phyloP scores from a whole-genome alignment of 2,888 invertebrate species.

The Sinohyriopsis cumingii region DNA sequence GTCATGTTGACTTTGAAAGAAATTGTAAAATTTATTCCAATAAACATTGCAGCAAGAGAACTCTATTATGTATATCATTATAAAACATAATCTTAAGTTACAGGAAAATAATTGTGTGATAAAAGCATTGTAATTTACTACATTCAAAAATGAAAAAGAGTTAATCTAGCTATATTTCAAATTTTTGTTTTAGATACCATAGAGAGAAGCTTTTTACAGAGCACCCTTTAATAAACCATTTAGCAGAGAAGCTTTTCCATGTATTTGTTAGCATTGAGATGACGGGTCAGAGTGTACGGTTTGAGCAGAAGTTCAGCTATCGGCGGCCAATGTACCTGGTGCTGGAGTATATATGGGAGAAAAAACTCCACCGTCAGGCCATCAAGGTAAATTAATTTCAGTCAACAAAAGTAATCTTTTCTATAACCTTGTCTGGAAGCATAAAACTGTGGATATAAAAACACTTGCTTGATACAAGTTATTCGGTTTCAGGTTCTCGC shows the following conservation, averaged over 20 bases:
- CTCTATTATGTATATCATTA: too few relatives aligned
- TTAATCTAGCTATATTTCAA: background rate
- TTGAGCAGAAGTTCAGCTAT: constrained; percentile 98
- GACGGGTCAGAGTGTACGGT: constrained; percentile 95
- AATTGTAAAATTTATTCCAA: too few relatives aligned
- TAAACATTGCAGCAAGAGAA: too few relatives aligned
- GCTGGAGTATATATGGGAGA: constrained; percentile 92
- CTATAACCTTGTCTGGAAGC: too few relatives aligned
- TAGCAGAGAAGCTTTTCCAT: constrained; percentile 86
- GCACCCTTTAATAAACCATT: constrained; percentile 80
- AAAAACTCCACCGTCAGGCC: constrained; percentile 83
- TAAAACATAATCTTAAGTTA: too few relatives aligned
- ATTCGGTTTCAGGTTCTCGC: too few relatives aligned
- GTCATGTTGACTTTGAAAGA: too few relatives aligned
- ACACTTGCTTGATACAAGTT: too few relatives aligned
- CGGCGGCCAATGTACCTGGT: constrained; percentile 94
- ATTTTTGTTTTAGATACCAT: constrained; percentile 14
- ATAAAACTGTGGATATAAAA: too few relatives aligned
- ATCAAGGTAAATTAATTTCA: constrained; percentile 76
- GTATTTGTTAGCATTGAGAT: constrained; percentile 98
- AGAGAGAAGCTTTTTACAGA: constrained; percentile 81
- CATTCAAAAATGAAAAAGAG: too few relatives aligned
- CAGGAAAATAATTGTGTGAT: too few relatives aligned
- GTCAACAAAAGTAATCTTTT: background rate
- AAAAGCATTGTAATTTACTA: too few relatives aligned